Base-by-base conservation (phyloP, 2,113 vertebrate species). In the Atlantisia rogersi region DNA sequence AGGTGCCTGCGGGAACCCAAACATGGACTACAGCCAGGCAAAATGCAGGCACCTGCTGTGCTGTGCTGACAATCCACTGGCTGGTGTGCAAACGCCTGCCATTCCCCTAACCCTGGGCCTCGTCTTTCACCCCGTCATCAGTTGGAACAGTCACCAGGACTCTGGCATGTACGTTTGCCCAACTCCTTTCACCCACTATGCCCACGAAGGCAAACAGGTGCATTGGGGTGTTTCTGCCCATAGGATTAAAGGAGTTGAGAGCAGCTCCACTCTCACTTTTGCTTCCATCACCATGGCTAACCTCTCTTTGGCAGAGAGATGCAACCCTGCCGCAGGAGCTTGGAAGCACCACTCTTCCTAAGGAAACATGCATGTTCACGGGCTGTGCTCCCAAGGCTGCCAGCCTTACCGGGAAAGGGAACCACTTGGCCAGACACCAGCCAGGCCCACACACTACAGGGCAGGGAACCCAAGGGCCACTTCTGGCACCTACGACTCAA, bases 161-260 rank as follows among this genome's bases (percentile, higher is more conserved):
- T 56, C 26, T 59, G 46, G 37, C 58, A 26, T 0, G 3, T 31
- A 15, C 13, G 7, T 28, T 70, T 50, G 77, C 37, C 48, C 2
- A 1, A 25, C 9, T 26, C 39, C 35, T 26, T 12, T 56, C n/a
- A 2, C 19, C 67, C 44, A 46, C 68, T 17, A 12, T 1, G 19
- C 26, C 22, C 40, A 16, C 14, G 3, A 10, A 26, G 28, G 56
- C 63, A 69, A 64, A 56, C 0, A 5, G 0, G 1, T 0, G 1
- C 28, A 15, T 15, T 19, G 5, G 46, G 44, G 10, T 15, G 11
- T 32, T 77, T 29, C 53, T 74, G 67, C 80, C 31, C 21, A 25
- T 46, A 28, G 15, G 12, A 28, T 29, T 17, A 28, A 42, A 65
- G 55, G 58, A 60, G 79, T 21, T 53, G 17, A 52, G 46, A 28